Evolutionary conservation across 1,140 invertebrate genomes (phyloP).

Genomic region (Tetramorium parvispinum): DNA sequence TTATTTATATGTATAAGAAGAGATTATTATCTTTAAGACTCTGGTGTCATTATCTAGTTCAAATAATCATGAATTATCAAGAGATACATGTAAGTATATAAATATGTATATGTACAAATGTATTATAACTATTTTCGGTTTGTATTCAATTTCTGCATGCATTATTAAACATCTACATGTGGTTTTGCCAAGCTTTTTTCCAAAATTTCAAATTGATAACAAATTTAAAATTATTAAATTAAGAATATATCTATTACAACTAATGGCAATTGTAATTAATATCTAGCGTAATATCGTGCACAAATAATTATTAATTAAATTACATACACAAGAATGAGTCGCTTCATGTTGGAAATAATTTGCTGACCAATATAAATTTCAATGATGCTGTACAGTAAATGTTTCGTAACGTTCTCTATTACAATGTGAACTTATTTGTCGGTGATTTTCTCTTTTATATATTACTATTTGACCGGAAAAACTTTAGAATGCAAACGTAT

Average conservation of each 20-base stretch:
- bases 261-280: no score
- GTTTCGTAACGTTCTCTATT: neutral
- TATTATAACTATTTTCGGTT: no score
- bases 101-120: no score
- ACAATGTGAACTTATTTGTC: neutral
- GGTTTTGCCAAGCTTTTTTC: no score
- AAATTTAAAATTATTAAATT: no score
- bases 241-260: no score
- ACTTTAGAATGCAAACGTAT: neutral
- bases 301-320: neutral
- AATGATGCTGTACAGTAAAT: neutral
- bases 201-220: no score
- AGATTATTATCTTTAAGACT: neutral
- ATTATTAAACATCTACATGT: no score
- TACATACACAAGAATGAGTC: slow-evolving; percentile 22
- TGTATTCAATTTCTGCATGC: no score
- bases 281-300: no score
- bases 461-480: slow-evolving; percentile 2
- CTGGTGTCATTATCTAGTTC: neutral
- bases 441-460: slow-evolving; percentile 14
- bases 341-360: neutral
- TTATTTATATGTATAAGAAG: neutral
- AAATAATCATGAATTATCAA: neutral
- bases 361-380: neutral
- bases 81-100: no score